Conservation (phyloP, 2,797 vertebrate genomes). For the Arnoldichthys spilopterus region DNA sequence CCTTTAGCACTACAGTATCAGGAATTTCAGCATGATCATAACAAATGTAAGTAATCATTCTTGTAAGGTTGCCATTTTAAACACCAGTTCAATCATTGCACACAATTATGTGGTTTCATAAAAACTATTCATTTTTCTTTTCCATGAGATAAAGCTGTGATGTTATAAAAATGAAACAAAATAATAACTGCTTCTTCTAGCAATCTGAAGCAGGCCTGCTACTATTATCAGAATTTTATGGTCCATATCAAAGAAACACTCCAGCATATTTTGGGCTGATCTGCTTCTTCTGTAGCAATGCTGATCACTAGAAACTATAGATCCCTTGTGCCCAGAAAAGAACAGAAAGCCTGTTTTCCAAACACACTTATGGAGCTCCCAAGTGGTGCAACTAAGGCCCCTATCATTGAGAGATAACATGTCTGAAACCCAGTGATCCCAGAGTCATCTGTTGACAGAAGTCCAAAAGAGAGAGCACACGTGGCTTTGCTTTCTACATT, state of each 20-base stretch:
- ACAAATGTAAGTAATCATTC: not conserved
- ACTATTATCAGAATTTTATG: not conserved
- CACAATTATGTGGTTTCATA: not conserved
- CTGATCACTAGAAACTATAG: not conserved
- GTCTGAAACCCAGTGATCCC: too few species aligned
- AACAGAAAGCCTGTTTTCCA: too few species aligned
- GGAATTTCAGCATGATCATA: not conserved
- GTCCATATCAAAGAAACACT: not conserved
- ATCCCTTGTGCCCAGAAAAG: not conserved
- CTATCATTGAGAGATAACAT: too few species aligned
- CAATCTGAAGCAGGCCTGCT: not conserved
- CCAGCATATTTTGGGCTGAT: not conserved
- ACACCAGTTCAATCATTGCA: not conserved
- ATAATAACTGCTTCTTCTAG: not conserved
- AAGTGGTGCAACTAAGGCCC: too few species aligned
- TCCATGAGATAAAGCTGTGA: not conserved
- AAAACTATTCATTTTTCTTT: not conserved
- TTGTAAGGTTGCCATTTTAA: not conserved
- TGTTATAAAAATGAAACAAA: not conserved
- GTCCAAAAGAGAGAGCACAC: too few species aligned
- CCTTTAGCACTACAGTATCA: too few species aligned
- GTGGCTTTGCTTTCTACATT: too few species aligned
- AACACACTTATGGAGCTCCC: too few species aligned
- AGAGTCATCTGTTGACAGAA: too few species aligned
- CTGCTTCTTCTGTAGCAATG: not conserved